Conservation (phyloP, 2,797 vertebrate species). For the Lacerta bilineata region DNA sequence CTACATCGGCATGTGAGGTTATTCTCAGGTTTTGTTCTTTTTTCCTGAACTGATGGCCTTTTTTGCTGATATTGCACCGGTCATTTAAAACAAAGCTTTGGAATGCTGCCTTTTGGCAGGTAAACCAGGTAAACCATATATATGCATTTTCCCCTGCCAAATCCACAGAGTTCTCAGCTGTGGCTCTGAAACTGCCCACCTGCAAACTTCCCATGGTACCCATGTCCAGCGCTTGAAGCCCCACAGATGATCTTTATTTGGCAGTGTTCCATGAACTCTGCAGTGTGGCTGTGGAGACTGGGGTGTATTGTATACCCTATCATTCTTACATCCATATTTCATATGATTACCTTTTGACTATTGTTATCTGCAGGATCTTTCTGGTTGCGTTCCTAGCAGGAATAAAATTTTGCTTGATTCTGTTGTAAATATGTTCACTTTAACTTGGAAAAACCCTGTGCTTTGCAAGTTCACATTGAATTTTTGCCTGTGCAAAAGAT, state of each 20-base stretch:
- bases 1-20: background rate
- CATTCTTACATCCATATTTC: background rate
- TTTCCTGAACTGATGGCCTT: background rate
- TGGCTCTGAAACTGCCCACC: background rate
- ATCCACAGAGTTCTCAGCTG: background rate
- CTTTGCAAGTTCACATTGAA: slow-evolving; percentile 56
- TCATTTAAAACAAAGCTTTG: background rate
- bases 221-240: background rate
- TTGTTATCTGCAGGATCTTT: slow-evolving; percentile 24
- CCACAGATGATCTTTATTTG: background rate
- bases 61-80: background rate
- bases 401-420: background rate
- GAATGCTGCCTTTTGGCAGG: slow-evolving; percentile 16
- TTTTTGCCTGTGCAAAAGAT: slow-evolving; percentile 57
- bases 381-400: slow-evolving; percentile 57
- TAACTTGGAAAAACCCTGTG: slow-evolving; percentile 34
- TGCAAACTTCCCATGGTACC: background rate
- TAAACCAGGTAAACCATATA: slow-evolving; percentile 35
- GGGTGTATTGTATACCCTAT: slow-evolving; percentile 65
- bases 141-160: background rate
- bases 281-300: background rate
- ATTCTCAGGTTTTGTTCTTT: background rate
- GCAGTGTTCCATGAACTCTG: slow-evolving; percentile 7
- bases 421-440: slow-evolving; percentile 54
- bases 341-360: slow-evolving; percentile 21